These are phyloP conservation scores for Luperina nickerlii DNA, from an alignment of 2,888 invertebrate species.

Conservation along the genomic window DNA sequence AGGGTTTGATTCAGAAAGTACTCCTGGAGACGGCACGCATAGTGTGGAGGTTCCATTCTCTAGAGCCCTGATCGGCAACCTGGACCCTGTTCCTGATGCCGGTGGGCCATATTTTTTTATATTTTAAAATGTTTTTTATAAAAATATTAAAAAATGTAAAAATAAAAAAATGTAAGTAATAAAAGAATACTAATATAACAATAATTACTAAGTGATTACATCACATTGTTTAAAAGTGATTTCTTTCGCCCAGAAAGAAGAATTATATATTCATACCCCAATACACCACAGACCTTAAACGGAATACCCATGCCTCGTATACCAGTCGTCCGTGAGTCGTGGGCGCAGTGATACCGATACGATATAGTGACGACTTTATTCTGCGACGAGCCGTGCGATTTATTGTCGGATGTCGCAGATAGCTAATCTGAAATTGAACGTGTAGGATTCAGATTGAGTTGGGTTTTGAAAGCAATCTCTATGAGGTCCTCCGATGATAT, in stretches of 20 bases:
- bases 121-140: no score
- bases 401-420: constrained; percentile 70
- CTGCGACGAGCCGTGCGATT: constrained; percentile 78
- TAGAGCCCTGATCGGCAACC: no score
- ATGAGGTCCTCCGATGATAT: constrained; percentile 28
- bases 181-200: no score
- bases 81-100: no score
- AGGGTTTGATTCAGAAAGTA: no score
- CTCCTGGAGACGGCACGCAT: no score
- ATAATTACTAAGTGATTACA: background rate
- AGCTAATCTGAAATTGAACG: constrained; percentile 68
- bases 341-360: constrained; percentile 77
- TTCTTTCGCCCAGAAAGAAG: background rate
- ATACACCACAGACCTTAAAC: constrained; percentile 30
- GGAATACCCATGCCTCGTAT: constrained; percentile 62
- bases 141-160: no score
- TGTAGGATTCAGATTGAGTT: constrained; percentile 59
- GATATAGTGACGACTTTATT: constrained; percentile 87
- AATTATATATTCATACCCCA: background rate
- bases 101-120: no score
- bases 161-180: no score
- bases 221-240: background rate
- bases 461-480: constrained; percentile 56
- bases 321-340: constrained; percentile 71
- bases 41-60: no score